Evolutionary conservation across 1,140 invertebrate genomes (phyloP), one percentile per base, ranked within the genome.

Genomic region (Neodiprion fabricii): DNA sequence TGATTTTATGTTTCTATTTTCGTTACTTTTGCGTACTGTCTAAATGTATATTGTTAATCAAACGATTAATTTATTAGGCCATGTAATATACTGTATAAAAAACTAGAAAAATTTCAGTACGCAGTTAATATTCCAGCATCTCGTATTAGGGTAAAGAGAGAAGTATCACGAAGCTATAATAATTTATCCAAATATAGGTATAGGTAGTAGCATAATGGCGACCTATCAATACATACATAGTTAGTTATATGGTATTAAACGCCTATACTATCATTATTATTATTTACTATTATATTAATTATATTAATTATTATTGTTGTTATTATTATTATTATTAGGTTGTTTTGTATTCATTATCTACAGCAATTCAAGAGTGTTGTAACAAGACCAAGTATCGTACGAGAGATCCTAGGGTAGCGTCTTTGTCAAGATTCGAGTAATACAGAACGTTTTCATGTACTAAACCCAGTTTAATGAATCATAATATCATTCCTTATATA

Each of bases 391-490:
- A 53, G 50, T 53, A 14, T 53, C 50, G 50, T 53, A 14, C n/a
- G 50, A 10, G 50, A 53, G 50, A 53, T 53, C 50, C 50, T 11
- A 53, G 50, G 50, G 17, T 21, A 53, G n/a, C 50, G 50, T 1
- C 50, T 53, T 53, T n/a, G 50, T 53, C 50, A 53, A 53, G 50
- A 53, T 53, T 53, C 50, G n/a, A 14, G n/a, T 53, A 53, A 53
- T 53, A 53, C 17, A 21, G 17, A 21, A 21, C 17, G 17, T 21
- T 21, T 21, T 21, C 17, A 21, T 21, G n/a, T 53, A 53, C 10
- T 53, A 53, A 53, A 53, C 50, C 17, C 50, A 53, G 10, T 53
- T 53, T 11, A 53, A 53, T 53, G n/a, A 53, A 53, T 53, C 50
- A 53, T 53, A 53, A 53, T 53, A 53, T 53, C 50, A 53, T 53